These are phyloP conservation scores for Seriola dumerili DNA, from an alignment of 2,113 vertebrate genomes.

Conservation along the genomic window DNA sequence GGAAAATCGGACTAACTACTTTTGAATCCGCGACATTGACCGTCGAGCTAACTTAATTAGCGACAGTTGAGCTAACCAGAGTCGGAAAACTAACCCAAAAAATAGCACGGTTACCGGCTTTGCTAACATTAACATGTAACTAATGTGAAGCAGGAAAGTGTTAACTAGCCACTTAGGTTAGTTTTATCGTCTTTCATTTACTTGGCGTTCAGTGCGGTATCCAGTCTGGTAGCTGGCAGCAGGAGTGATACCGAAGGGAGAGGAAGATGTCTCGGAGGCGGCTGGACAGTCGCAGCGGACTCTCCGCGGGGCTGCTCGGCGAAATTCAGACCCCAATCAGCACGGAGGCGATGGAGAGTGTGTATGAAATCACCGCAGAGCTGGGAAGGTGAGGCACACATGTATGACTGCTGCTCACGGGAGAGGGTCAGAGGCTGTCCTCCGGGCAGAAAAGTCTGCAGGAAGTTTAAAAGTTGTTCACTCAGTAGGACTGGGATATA, in stretches of 20 bases:
- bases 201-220: neutral
- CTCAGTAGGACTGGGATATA: neutral
- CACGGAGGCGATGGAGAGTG: slow-evolving; percentile 87
- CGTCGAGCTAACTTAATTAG: slow-evolving; percentile 67
- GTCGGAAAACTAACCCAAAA: neutral
- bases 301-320: slow-evolving; percentile 84
- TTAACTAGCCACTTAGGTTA: slow-evolving; percentile 2
- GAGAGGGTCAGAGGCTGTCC: too few species aligned
- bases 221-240: slow-evolving; percentile 8
- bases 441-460: neutral
- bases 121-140: slow-evolving; percentile 40
- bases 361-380: slow-evolving; percentile 89
- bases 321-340: slow-evolving; percentile 88
- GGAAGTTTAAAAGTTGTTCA: neutral
- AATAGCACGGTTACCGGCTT: neutral
- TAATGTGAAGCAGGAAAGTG: neutral
- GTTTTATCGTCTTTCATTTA: neutral
- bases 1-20: slow-evolving; percentile 42
- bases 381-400: slow-evolving; percentile 89
- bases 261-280: slow-evolving; percentile 86
- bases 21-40: slow-evolving; percentile 43
- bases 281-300: slow-evolving; percentile 87
- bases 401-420: neutral
- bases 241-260: neutral
- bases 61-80: slow-evolving; percentile 53